Evolutionary conservation across 2,113 vertebrate genomes (phyloP), one percentile per base, ranked within the genome.

Genomic region (Eonycteris spelaea): DNA sequence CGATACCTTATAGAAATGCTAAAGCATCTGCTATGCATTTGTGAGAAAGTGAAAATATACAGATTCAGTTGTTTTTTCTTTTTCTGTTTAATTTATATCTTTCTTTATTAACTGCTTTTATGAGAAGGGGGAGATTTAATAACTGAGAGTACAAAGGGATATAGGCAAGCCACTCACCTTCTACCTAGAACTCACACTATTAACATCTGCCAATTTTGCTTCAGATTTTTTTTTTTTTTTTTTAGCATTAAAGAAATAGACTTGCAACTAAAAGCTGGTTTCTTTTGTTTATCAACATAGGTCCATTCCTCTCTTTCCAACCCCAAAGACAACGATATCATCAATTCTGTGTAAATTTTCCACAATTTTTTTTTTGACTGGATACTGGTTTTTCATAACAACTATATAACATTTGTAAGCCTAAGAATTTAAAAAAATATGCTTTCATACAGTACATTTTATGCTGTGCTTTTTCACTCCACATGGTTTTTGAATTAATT

Each of bases 1-100:
- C 86, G 35, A 61, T 82, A 24, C 22, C 21, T 94, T 28, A 48
- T 24, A 80, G 61, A 63, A 71, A 90, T 94, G 86, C 30, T 92
- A 28, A 88, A 74, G 80, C 13, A 48, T 57, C 67, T 67, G 38
- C 33, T 55, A 14, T 73, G 53, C 40, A 4, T 67, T 95, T 70
- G 21, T 90, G 59, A 83, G 65, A 53, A 75, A 84, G 63, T 53
- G 65, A 88, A 92, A 94, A 59, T 38, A 70, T 26, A 61, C 16
- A 51, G 59, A 11, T 9, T 2, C 28, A 5, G 7, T 19, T 40
- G 57, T 53, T 40, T 15, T 63, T 28, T 8, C 22, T 80, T 45
- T 38, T 11, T 38, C 18, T 5, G 24, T 85, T 83, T 87, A 74
- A 38, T n/a, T 65, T 38, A 73, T 88, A 15, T 38, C 11, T 43